Base-by-base conservation (phyloP, 2,888 invertebrate species). In the Parochlus steinenii region DNA sequence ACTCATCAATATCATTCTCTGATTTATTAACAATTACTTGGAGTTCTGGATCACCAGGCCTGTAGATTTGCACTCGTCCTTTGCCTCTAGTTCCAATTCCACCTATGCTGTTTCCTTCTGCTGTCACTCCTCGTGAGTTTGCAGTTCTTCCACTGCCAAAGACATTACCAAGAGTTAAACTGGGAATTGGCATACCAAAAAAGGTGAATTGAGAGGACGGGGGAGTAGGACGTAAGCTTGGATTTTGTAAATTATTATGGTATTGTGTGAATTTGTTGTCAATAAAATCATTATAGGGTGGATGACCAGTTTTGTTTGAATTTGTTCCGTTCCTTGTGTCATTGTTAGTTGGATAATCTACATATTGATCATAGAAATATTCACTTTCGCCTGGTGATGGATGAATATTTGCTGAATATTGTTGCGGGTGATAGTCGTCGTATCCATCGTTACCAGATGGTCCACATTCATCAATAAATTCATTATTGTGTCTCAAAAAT, bases 291-390 rank as follows among this genome's bases (percentile, higher is more conserved):
- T 67, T 50, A 15, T 70, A 74, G 0, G 75, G 71, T 1, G 71
- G 63, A 44, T 69, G 68, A 12, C 69, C 71, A 40, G 61, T 52
- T 43, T 58, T 59, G 42, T 58, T 62, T 47, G 67, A 65, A 5
- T 57, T 51, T n/a, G 61, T 58, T 40, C 48, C 56, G 31, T 48
- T 53, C 27, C 35, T 27, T 11, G 42, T 33, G 2, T 41, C 31
- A n/a, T 41, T 45, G 17, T 31, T 41, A 18, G 33, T 47, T 6
- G 75, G 74, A 52, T 79, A 78, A 51, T 83, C 83, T 1, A 78
- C 67, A 50, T 81, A 83, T 44, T 83, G 82, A 46, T 82, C 81
- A 50, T 82, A 82, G 46, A 80, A 76, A 47, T 81, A 82, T 49
- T 85, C 82, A 2, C 78, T 76, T 50, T 80, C 80, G 49, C 76